Percentiles rank a stretch among this genome's conserved stretches.
Evolutionary conservation across 2,888 invertebrate species (phyloP).

Genomic region (Pilophorus perplexus): DNA sequence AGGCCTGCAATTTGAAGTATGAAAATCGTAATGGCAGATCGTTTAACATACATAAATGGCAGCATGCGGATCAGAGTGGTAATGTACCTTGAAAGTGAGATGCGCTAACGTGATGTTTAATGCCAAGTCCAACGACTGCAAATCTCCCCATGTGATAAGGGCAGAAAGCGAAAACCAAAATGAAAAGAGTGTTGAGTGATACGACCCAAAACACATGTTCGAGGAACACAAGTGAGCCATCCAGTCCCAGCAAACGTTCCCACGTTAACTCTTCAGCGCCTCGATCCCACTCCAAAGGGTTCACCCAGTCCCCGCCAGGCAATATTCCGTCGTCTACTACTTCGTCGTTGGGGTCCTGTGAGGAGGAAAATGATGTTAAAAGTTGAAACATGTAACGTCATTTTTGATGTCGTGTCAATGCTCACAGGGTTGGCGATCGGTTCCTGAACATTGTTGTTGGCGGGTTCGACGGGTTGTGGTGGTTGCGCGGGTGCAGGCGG

Average conservation of each 20-base stretch:
- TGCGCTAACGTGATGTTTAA: constrained; percentile 66
- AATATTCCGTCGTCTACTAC: constrained; percentile 53
- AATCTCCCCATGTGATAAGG: constrained; percentile 93
- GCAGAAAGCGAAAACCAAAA: constrained; percentile 93
- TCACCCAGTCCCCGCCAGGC: constrained; percentile 84
- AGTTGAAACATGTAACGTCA: neutral
- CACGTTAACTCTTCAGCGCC: constrained; percentile 97
- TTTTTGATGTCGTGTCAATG: no score
- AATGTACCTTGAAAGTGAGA: constrained; percentile 80
- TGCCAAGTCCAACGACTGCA: constrained; percentile 69
- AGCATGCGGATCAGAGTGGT: neutral
- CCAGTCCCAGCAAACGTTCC: constrained; percentile 92
- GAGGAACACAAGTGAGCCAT: constrained; percentile 93
- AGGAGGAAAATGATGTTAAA: neutral
- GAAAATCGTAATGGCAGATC: neutral
- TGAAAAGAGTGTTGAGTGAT: constrained; percentile 93
- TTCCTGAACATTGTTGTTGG: constrained; percentile 41
- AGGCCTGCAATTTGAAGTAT: constrained; percentile 53
- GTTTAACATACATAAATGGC: no score
- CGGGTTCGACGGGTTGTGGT: constrained; percentile 24
- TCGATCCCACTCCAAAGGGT: constrained; percentile 97
- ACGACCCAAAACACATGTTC: constrained; percentile 99
- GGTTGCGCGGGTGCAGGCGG: constrained; percentile 15
- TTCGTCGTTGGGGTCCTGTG: constrained; percentile 47
- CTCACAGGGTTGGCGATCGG: constrained; percentile 37